Base-by-base conservation (phyloP, 1,140 invertebrate species). In the Apocrypta bakeri region DNA sequence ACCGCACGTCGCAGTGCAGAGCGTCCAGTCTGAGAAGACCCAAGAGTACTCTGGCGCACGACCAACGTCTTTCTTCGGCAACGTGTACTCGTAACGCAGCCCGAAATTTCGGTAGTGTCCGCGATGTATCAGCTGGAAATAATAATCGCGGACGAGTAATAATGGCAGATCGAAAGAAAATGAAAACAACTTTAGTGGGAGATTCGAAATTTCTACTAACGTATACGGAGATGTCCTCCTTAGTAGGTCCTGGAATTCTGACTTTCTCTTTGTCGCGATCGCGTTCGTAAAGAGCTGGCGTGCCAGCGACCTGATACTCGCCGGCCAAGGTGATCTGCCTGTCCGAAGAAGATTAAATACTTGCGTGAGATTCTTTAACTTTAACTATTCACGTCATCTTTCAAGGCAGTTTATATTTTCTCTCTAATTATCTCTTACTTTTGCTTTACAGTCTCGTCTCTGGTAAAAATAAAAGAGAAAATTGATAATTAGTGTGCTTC, bases 251-350 rank as follows among this genome's bases (percentile, higher is more conserved):
- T 31, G 95, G 94, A 86, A 97, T 96, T 87, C 94, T 93, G 24
- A 98, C 94, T 87, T 95, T 96, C 88, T 98, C 97, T 91, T 94
- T 94, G 87, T 97, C 96, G 61, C 95, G 95, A 82, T 96, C 94
- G 81, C 97, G 92, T 90, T 96, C 95, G 91, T 98, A 98, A 40
- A 97, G 93, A 79, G 97, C 95, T 82, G 95, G 94, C 1, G 96
- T 95, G 21, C 96, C 96, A n/a, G 96, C 96, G 29, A 97, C 95
- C 85, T 95, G 94, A 88, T 97, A 97, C 90, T 98, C 96, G 0
- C 96, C 96, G 71, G 95, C 94, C 92, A 96, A 94, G 83, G 95
- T 96, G 85, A 96, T 96, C 86, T 95, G 92, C 87, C 94, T 95
- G 86, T 85, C 90, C 82, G 78, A 88, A 82, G 66, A 84, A 83